Evolutionary conservation across 2,888 invertebrate genomes (phyloP).

Genomic region (Ichneumoninae sp.): DNA sequence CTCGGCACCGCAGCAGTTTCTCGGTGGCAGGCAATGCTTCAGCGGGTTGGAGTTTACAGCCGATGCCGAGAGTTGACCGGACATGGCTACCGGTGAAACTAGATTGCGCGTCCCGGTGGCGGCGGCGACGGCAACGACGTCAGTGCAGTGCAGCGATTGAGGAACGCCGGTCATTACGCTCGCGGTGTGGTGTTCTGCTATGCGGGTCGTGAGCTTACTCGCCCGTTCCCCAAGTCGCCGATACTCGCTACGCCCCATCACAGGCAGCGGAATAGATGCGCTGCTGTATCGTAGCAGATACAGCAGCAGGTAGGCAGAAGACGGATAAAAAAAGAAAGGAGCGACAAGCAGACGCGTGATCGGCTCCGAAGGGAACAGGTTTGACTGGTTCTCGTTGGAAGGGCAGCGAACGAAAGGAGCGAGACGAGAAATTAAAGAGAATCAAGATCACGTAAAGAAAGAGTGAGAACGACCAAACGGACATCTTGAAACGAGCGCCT

Average conservation of each 20-base stretch:
- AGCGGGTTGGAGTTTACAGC: conserved; percentile 36
- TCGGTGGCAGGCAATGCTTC: conserved; percentile 45
- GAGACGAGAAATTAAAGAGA: conserved; percentile 5
- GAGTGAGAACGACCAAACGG: conserved; percentile 47
- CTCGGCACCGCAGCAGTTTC: conserved; percentile 31
- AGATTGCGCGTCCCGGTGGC: conserved; percentile 50
- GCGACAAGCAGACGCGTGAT: conserved; percentile 81
- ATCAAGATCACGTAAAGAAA: conserved; percentile 4
- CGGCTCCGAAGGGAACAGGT: conserved; percentile 63
- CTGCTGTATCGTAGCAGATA: conserved; percentile 23
- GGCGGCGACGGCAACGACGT: conserved; percentile 17
- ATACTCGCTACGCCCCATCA: conserved; percentile 29
- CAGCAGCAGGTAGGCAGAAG: conserved; percentile 23
- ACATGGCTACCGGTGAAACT: conserved; percentile 60
- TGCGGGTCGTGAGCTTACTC: conserved; percentile 25
- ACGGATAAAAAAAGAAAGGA: conserved; percentile 70
- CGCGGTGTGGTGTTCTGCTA: conserved; percentile 47
- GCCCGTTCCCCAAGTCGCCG: conserved; percentile 19
- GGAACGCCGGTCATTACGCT: conserved; percentile 64
- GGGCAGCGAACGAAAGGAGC: conserved; percentile 42
- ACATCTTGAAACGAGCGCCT: conserved; percentile 35
- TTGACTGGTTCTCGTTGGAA: conserved; percentile 65
- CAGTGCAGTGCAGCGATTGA: conserved; percentile 49
- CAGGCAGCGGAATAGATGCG: conserved; percentile 45
- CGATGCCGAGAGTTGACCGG: conserved; percentile 44